Conservation (phyloP, 2,888 invertebrate species). For the Germaria angustata region DNA sequence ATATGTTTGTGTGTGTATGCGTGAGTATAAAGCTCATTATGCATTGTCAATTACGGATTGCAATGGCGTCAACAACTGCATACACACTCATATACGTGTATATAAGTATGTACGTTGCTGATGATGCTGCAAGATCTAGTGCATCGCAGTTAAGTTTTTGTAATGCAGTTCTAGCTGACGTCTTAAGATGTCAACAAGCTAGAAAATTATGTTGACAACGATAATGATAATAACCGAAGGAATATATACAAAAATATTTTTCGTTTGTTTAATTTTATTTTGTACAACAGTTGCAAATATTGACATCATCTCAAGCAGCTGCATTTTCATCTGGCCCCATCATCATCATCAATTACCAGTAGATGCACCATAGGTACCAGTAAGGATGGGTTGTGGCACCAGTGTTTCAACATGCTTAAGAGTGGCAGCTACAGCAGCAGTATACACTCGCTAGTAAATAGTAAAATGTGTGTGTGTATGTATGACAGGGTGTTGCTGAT, state of each 20-base stretch:
- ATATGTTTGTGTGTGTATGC: constrained; percentile 18
- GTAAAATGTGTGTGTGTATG: not conserved
- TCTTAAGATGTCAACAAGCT: constrained; percentile 74
- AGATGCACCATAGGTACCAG: not conserved
- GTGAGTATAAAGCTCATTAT: constrained; percentile 57
- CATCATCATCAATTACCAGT: constrained; percentile 38
- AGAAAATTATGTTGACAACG: constrained; percentile 75
- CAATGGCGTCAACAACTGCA: constrained; percentile 57
- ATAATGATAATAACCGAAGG: constrained; percentile 48
- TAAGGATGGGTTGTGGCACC: not conserved
- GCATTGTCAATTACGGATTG: constrained; percentile 65
- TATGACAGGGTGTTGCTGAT: not conserved
- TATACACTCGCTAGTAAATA: not conserved
- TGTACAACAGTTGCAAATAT: constrained; percentile 41
- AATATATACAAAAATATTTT: not conserved
- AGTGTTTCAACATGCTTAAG: not conserved
- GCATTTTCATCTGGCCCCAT: constrained; percentile 6
- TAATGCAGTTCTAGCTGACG: constrained; percentile 29
- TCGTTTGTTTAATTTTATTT: not conserved
- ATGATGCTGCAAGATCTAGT: constrained; percentile 67
- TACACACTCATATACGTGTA: too few relatives aligned
- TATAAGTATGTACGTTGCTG: constrained; percentile 42
- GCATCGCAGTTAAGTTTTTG: constrained; percentile 54
- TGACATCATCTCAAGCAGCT: constrained; percentile 30
- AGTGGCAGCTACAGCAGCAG: not conserved